A percentile compares a stretch with the other conserved stretches of the same genome.
These are phyloP conservation scores for Amphimedon queenslandica DNA, from an alignment of 37 sponge, comb jelly and placozoan genomes.

Conservation along the genomic window DNA sequence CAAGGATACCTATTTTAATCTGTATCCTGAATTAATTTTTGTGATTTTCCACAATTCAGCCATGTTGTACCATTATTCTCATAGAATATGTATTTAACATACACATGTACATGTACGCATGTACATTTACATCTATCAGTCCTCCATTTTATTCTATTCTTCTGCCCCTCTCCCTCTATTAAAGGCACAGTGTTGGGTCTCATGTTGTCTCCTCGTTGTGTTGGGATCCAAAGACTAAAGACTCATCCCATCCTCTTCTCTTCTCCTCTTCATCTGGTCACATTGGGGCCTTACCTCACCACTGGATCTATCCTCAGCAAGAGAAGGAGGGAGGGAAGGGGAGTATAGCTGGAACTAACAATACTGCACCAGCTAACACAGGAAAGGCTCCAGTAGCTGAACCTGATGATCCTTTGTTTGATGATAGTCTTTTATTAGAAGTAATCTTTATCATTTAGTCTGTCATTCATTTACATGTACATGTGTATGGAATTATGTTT, in stretches of 20 bases:
- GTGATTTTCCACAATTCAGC: no score
- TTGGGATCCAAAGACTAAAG: not conserved
- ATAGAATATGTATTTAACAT: not conserved
- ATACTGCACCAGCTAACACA: not conserved
- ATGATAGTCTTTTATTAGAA: slow-evolving; percentile 31
- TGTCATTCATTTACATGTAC: no score
- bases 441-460: not conserved
- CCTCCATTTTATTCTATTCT: not conserved
- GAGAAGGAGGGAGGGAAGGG: not conserved
- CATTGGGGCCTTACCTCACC: slow-evolving; percentile 31
- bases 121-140: not conserved
- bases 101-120: not conserved
- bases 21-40: no score
- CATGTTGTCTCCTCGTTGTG: not conserved
- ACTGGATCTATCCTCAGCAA: slow-evolving; percentile 18
- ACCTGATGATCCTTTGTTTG: slow-evolving; percentile 1
- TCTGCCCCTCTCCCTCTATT: not conserved
- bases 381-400: not conserved
- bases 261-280: slow-evolving; percentile 21
- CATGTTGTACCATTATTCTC: no score
- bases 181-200: not conserved
- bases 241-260: not conserved
- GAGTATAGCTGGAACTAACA: no score
- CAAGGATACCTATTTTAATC: no score
- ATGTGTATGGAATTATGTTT: not conserved